Percentiles rank a stretch among this genome's conserved stretches.
phyloP scores from a whole-genome alignment of 2,113 vertebrate species.

The Poeciliopsis prolifica region DNA sequence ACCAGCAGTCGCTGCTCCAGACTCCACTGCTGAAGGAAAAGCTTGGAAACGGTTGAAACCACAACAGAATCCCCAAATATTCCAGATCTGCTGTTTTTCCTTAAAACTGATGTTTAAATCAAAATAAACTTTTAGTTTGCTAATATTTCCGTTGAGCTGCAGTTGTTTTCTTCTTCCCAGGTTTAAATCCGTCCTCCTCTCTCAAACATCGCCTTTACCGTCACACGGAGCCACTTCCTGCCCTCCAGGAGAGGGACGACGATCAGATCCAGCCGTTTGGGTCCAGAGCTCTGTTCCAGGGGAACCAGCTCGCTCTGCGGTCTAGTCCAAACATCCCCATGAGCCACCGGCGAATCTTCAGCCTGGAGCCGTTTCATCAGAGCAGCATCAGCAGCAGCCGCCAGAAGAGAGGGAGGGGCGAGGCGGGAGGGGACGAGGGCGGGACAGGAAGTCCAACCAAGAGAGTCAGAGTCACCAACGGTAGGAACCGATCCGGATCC shows the following conservation, averaged over 20 bases:
- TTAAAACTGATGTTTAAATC: too few species aligned
- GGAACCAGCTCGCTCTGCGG: background rate
- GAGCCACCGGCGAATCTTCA: slow-evolving; percentile 38
- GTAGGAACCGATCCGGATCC: slow-evolving; percentile 15
- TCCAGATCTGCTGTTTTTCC: background rate
- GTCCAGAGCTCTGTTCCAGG: slow-evolving; percentile 22
- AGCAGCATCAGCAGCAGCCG: slow-evolving; percentile 57
- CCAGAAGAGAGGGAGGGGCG: slow-evolving; percentile 47
- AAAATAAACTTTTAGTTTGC: too few species aligned
- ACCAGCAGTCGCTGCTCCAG: too few species aligned
- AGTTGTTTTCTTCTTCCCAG: slow-evolving; percentile 12
- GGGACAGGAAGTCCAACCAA: background rate
- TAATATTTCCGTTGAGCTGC: background rate
- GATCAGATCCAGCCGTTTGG: slow-evolving; percentile 13
- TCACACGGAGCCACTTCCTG: too few species aligned
- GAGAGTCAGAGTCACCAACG: background rate
- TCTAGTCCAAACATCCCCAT: background rate
- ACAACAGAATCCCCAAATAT: too few species aligned
- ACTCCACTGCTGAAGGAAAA: too few species aligned
- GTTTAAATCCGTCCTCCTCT: slow-evolving; percentile 9
- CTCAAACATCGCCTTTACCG: too few species aligned
- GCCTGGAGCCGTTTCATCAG: slow-evolving; percentile 64
- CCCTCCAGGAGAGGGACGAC: slow-evolving; percentile 18
- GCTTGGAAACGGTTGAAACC: too few species aligned
- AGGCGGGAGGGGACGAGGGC: slow-evolving; percentile 16